Evolutionary conservation across 2,113 vertebrate genomes (phyloP).

Genomic region (Apodemus sylvaticus): DNA sequence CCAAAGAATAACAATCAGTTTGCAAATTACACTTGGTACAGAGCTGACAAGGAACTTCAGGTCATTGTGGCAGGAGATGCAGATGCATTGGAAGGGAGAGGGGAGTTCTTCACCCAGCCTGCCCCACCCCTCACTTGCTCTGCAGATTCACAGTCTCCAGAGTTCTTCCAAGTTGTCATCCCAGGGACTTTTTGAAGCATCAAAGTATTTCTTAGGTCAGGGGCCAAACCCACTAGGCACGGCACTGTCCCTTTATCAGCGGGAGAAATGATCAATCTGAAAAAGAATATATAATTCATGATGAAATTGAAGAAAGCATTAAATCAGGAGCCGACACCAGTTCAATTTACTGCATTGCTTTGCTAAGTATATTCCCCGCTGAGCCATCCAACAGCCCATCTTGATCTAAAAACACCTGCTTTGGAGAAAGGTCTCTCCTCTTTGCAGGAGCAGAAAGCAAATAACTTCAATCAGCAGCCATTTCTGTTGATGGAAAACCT

Average conservation of each 20-base stretch:
- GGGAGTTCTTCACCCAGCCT: conserved; percentile 40
- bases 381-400: conserved; percentile 76
- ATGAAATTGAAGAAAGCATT: conserved; percentile 85
- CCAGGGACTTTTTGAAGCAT: conserved; percentile 83
- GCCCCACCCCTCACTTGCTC: conserved; percentile 67
- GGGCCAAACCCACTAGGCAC: conserved; percentile 83
- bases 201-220: conserved; percentile 85
- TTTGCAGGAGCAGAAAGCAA: conserved; percentile 48
- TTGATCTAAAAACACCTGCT: conserved; percentile 81
- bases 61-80: background rate
- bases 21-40: conserved; percentile 51
- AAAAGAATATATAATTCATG: conserved; percentile 89
- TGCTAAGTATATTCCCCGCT: conserved; percentile 81
- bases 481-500: conserved; percentile 80
- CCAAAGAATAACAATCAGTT: conserved; percentile 69
- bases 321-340: conserved; percentile 82
- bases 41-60: conserved; percentile 6
- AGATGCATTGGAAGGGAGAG: background rate
- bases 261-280: conserved; percentile 85
- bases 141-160: conserved; percentile 85
- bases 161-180: conserved; percentile 84
- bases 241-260: conserved; percentile 81
- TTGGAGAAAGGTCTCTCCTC: conserved; percentile 76
- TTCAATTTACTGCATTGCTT: conserved; percentile 82
- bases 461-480: conserved; percentile 76